These are phyloP conservation scores for Corynorhinus townsendii DNA, from an alignment of 2,113 vertebrate species.

Conservation along the genomic window DNA sequence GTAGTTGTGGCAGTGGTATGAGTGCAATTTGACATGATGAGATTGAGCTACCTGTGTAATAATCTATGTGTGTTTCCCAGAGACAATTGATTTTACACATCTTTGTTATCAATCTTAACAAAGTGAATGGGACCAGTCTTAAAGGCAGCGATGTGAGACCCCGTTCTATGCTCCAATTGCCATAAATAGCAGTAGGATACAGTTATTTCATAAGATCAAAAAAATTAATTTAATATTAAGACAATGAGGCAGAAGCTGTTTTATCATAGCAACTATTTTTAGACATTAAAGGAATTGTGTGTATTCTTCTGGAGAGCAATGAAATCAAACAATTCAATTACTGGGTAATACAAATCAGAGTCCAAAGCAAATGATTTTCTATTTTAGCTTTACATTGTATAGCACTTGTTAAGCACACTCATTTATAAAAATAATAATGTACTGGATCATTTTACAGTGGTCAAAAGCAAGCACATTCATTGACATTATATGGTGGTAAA, in stretches of 20 bases:
- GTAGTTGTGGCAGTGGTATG: background rate
- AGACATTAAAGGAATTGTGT: background rate
- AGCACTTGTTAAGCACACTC: background rate
- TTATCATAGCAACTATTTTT: constrained; percentile 23
- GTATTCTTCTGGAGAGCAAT: background rate
- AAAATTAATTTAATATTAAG: background rate
- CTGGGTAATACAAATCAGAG: background rate
- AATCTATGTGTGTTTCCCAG: background rate
- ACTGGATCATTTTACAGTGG: background rate
- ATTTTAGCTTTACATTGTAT: background rate
- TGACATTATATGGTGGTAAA: background rate
- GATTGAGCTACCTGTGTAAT: background rate
- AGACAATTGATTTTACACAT: background rate
- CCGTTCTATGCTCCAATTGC: background rate
- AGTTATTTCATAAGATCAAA: background rate
- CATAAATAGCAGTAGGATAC: background rate
- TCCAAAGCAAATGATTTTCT: background rate
- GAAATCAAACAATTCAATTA: constrained; percentile 12
- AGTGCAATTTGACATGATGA: background rate
- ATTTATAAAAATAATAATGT: background rate
- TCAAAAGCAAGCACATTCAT: background rate
- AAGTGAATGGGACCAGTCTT: background rate
- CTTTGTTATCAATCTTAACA: background rate
- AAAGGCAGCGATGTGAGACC: background rate
- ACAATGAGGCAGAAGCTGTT: background rate